Percentiles rank a stretch among this genome's conserved stretches.
These are phyloP conservation scores for Achlya flavicornis DNA, from an alignment of 2,888 invertebrate genomes.

Conservation along the genomic window DNA sequence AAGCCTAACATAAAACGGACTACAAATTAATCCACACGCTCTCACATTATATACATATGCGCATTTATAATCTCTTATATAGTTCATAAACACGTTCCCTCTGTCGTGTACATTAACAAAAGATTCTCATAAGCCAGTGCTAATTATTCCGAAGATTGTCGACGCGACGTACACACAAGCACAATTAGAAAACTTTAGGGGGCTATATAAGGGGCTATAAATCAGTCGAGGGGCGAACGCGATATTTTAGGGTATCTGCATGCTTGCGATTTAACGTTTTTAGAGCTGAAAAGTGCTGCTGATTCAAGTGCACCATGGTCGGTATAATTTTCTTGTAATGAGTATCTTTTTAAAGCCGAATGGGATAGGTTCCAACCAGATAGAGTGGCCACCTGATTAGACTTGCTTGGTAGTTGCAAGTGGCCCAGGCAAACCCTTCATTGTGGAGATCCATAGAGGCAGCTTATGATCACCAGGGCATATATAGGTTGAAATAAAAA, in stretches of 20 bases:
- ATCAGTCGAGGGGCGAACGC: conserved; percentile 73
- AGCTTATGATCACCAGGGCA: too few species aligned
- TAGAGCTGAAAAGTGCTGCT: too few species aligned
- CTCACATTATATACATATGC: not conserved
- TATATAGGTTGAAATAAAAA: too few species aligned
- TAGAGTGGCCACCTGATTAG: too few species aligned
- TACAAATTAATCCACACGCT: not conserved
- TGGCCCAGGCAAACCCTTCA: too few species aligned
- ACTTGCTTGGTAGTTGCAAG: too few species aligned
- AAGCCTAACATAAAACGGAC: too few species aligned
- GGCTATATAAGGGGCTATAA: conserved; percentile 75
- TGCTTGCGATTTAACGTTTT: conserved; percentile 25
- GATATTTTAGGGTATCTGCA: conserved; percentile 50
- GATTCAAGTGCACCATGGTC: too few species aligned
- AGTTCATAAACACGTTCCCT: conserved; percentile 21
- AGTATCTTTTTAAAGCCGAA: too few species aligned
- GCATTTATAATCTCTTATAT: not conserved
- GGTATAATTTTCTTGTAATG: too few species aligned
- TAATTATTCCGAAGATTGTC: conserved; percentile 73
- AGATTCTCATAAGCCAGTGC: conserved; percentile 66
- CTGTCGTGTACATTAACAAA: conserved; percentile 37
- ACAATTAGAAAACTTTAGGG: conserved; percentile 80
- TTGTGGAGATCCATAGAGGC: too few species aligned
- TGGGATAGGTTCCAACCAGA: too few species aligned
- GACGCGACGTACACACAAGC: conserved; percentile 60